phyloP scores from a whole-genome alignment of 2,797 vertebrate genomes.

The Arrhamphus sclerolepis region DNA sequence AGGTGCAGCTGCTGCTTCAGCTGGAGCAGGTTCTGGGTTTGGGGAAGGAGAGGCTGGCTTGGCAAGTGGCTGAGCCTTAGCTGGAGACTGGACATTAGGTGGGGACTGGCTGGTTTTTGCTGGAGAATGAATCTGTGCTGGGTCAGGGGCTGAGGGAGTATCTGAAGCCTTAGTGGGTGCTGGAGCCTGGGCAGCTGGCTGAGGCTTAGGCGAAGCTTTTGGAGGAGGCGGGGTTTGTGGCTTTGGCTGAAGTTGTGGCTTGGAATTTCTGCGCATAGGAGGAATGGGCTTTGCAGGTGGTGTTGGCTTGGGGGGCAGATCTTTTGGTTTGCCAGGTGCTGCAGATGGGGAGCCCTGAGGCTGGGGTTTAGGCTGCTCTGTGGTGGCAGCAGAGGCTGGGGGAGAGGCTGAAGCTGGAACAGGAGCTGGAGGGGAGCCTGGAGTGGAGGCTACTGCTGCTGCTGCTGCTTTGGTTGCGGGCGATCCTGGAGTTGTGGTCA shows the following conservation, averaged over 20 bases:
- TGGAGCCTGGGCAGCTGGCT: conserved; percentile 40
- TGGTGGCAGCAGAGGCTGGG: conserved; percentile 80
- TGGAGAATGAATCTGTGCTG: conserved; percentile 66
- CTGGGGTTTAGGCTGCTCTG: conserved; percentile 86
- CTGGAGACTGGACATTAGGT: conserved; percentile 78
- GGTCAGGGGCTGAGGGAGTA: conserved; percentile 57
- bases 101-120: conserved; percentile 66
- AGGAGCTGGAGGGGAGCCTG: conserved; percentile 7
- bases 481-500: too few relatives aligned
- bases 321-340: conserved; percentile 82
- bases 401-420: conserved; percentile 21
- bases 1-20: conserved; percentile 46
- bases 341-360: conserved; percentile 81
- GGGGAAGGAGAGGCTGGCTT: conserved; percentile 49
- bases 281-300: conserved; percentile 84
- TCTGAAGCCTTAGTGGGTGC: conserved; percentile 50
- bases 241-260: conserved; percentile 83
- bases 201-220: conserved; percentile 66
- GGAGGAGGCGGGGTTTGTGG: conserved; percentile 79
- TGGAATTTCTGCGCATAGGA: conserved; percentile 83
- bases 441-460: conserved; percentile 2
- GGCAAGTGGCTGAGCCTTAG: conserved; percentile 56
- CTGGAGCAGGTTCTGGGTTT: conserved; percentile 49
- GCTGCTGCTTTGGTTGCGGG: conserved; percentile 20
- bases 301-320: conserved; percentile 81